These are phyloP conservation scores for Ormia ochracea DNA, from an alignment of 2,888 invertebrate genomes.

Conservation along the genomic window DNA sequence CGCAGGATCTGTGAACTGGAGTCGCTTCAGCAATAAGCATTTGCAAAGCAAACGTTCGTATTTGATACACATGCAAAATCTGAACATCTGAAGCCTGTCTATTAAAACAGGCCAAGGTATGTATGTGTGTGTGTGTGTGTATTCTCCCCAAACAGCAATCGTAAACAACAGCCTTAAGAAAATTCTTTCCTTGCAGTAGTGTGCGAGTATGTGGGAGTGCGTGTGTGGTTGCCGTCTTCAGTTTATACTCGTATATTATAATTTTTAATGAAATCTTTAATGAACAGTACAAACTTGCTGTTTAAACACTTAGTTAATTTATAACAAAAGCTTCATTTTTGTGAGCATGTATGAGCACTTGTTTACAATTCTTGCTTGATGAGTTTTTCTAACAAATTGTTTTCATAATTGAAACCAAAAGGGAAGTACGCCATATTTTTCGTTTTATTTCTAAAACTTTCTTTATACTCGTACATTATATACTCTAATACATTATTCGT, in stretches of 20 bases:
- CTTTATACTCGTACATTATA: too few species aligned
- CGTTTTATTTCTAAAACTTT: background rate
- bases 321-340: background rate
- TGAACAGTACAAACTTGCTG: slow-evolving; percentile 16
- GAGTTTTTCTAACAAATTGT: background rate
- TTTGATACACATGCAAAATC: too few species aligned
- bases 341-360: background rate
- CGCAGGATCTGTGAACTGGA: too few species aligned
- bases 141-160: too few species aligned
- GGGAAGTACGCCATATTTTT: background rate
- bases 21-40: too few species aligned
- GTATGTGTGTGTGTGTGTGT: too few species aligned
- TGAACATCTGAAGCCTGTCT: too few species aligned
- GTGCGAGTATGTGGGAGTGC: background rate
- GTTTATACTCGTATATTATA: slow-evolving; percentile 12
- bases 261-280: slow-evolving; percentile 44
- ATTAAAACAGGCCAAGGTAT: too few species aligned
- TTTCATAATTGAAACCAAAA: background rate
- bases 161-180: too few species aligned
- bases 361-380: background rate
- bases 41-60: too few species aligned
- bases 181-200: too few species aligned
- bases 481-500: too few species aligned
- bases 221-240: background rate
- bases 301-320: slow-evolving; percentile 22